phyloP scores from a whole-genome alignment of 2,797 vertebrate genomes.

The Epinephelus malabaricus region DNA sequence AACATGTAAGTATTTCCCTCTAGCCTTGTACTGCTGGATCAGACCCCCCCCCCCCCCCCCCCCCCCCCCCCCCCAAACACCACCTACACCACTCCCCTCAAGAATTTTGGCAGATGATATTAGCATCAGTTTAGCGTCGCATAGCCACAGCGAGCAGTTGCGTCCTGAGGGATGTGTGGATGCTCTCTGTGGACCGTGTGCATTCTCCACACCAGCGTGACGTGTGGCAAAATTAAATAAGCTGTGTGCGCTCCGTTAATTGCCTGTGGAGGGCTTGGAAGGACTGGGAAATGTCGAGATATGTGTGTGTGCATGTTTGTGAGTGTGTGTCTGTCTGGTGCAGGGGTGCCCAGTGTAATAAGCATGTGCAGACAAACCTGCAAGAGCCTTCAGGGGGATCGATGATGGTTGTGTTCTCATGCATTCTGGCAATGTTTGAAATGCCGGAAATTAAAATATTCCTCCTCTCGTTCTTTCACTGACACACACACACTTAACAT shows the following conservation, averaged over 20 bases:
- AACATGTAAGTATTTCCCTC: slow-evolving; percentile 38
- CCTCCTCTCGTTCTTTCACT: too few relatives aligned
- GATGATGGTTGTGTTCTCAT: slow-evolving; percentile 33
- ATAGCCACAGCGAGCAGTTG: slow-evolving; percentile 35
- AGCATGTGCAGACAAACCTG: slow-evolving; percentile 68
- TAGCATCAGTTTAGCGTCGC: slow-evolving; percentile 50
- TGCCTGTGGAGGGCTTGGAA: slow-evolving; percentile 67
- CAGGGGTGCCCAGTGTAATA: slow-evolving; percentile 47
- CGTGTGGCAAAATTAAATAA: slow-evolving; percentile 77
- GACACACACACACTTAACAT: slow-evolving; percentile 34
- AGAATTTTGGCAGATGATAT: slow-evolving; percentile 56
- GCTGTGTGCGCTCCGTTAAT: slow-evolving; percentile 73
- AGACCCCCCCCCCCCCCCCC: not conserved
- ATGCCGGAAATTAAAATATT: slow-evolving; percentile 15
- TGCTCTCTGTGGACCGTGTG: slow-evolving; percentile 54
- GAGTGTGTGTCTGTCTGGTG: slow-evolving; percentile 39
- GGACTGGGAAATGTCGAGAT: slow-evolving; percentile 34
- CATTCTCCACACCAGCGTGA: slow-evolving; percentile 67
- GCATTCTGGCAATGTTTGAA: slow-evolving; percentile 15
- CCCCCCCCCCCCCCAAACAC: not conserved
- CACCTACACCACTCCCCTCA: slow-evolving; percentile 15
- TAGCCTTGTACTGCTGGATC: slow-evolving; percentile 30
- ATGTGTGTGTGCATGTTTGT: slow-evolving; percentile 47
- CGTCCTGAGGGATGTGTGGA: slow-evolving; percentile 46
- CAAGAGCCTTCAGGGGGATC: slow-evolving; percentile 45